phyloP scores from a whole-genome alignment of 2,113 vertebrate genomes.

The Esox niger region DNA sequence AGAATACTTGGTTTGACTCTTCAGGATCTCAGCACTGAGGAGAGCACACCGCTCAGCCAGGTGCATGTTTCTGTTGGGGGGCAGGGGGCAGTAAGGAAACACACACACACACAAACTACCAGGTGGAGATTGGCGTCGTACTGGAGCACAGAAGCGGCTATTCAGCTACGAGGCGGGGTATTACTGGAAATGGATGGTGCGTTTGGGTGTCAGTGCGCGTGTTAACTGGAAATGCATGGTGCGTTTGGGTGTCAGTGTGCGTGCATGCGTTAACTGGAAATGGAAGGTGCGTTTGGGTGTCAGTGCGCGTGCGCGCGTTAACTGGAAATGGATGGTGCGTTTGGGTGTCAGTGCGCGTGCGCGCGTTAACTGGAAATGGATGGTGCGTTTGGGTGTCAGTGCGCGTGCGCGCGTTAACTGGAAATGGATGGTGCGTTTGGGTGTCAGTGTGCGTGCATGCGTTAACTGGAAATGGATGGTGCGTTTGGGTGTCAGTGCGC shows the following conservation, averaged over 20 bases:
- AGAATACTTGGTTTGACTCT: conserved; percentile 95
- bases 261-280: background rate
- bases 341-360: background rate
- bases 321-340: too few species aligned
- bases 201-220: background rate
- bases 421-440: too few species aligned
- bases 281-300: too few species aligned
- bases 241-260: background rate
- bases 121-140: background rate
- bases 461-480: too few species aligned
- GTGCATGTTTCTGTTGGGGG: conserved; percentile 83
- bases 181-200: too few species aligned
- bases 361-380: too few species aligned
- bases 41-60: conserved; percentile 94
- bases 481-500: background rate
- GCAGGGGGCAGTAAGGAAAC: background rate
- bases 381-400: too few species aligned
- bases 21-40: conserved; percentile 93
- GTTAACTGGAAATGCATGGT: too few species aligned
- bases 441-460: background rate
- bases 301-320: background rate
- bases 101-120: conserved; percentile 10
- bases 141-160: too few species aligned
- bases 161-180: too few species aligned
- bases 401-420: background rate